Base-by-base conservation (phyloP, 2,888 invertebrate genomes). In the Trichogramma dendrolimi region DNA sequence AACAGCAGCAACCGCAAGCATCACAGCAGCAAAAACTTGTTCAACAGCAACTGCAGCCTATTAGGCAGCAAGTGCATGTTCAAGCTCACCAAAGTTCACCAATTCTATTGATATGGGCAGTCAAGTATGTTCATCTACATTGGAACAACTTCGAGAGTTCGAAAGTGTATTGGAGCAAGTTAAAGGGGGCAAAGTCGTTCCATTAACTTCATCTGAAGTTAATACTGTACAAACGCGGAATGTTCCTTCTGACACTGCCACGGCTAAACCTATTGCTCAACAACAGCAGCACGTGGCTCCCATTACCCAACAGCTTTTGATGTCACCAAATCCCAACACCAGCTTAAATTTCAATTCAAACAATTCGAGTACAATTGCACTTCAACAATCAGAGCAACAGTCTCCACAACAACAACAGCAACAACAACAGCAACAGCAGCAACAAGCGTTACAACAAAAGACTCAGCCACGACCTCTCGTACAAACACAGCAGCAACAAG, bases 161-260 rank as follows among this genome's bases (percentile, higher is more conserved):
- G 91, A 91, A 74, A 87, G 89, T 80, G 90, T 91, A 0, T 80
- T 91, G 63, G 90, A 91, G 72, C 90, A 90, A 80, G 89, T 91
- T 0, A 90, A 90, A 73, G 90, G 90, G 75, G 81, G 89, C 64
- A 89, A 88, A 69, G 87, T 85, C 39, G 86, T 85, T 4, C 85
- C 85, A 66, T 74, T 73, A 40, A 66, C 72, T n/a, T 64, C 70
- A 4, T 67, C 74, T 1, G 64, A 67, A 4, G 73, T 73, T 1
- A 71, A 70, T 6, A 74, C 78, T 0, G 76, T 73, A 2, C 76
- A 78, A 55, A 75, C 78, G 0, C 77, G 76, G 60, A 76, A 76
- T 4, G 69, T 70, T 0, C 73, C 71, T 6, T 71, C 70, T 39
- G 67, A 69, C 5, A 70, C 69, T 49, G 61, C 62, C 1, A 69